Evolutionary conservation across 2,888 invertebrate species (phyloP).

Genomic region (Doris montereyensis): DNA sequence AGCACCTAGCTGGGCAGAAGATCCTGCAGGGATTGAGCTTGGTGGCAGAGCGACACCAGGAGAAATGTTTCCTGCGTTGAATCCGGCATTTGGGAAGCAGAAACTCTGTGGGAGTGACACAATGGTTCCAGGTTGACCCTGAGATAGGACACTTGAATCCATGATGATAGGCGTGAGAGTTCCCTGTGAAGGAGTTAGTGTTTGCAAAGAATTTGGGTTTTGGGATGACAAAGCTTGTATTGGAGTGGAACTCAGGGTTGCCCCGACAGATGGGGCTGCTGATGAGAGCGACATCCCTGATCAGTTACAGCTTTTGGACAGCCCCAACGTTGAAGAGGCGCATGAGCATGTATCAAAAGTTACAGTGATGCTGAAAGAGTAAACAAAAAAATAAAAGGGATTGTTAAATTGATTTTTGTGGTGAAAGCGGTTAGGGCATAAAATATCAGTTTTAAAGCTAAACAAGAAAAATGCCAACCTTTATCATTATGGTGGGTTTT

Average conservation of each 20-base stretch:
- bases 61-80: constrained; percentile 14
- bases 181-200: constrained; percentile 1
- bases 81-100: constrained; percentile 42
- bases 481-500: too few species aligned
- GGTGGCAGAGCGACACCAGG: constrained; percentile 21
- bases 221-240: too few species aligned
- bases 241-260: constrained; percentile 13
- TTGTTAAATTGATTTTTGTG: too few species aligned
- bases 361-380: too few species aligned
- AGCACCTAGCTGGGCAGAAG: constrained; percentile 28
- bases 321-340: too few species aligned
- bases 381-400: too few species aligned
- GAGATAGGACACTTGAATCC: constrained; percentile 30
- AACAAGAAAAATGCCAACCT: too few species aligned
- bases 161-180: constrained; percentile 21
- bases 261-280: constrained; percentile 3
- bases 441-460: too few species aligned
- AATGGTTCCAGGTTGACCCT: constrained; percentile 32
- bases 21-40: neutral
- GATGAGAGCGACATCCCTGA: too few species aligned
- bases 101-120: constrained; percentile 46
- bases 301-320: too few species aligned
- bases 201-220: constrained; percentile 1
- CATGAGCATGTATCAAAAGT: too few species aligned
- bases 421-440: too few species aligned